A percentile compares a stretch with the other conserved stretches of the same genome.
phyloP scores from a whole-genome alignment of 2,888 invertebrate species.

The Sericinus montela region DNA sequence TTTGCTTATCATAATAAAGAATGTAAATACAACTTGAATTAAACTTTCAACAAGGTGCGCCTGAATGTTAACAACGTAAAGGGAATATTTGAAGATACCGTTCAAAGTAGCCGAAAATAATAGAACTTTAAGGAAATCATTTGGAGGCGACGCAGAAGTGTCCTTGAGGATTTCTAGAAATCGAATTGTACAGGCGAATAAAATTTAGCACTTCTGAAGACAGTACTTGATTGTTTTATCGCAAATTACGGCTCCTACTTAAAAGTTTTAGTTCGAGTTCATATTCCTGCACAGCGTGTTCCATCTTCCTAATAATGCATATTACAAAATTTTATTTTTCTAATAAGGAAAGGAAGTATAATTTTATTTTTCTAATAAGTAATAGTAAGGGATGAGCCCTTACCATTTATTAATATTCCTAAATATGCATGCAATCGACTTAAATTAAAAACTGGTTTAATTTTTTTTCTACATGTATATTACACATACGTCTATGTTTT shows the following conservation, averaged over 20 bases:
- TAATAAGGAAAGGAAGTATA: no score
- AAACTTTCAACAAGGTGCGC: conserved; percentile 13
- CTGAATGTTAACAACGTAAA: conserved; percentile 4
- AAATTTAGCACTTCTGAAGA: conserved; percentile 16
- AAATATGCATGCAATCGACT: no score
- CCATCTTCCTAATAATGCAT: no score
- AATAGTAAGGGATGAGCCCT: no score
- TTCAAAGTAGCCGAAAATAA: conserved; percentile 15
- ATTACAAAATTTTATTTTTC: no score
- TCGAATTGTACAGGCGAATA: conserved; percentile 15
- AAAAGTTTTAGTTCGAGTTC: no score
- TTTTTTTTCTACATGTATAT: no score
- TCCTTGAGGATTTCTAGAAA: conserved; percentile 11
- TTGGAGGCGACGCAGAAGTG: conserved; percentile 9
- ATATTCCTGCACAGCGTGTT: no score
- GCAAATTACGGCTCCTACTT: conserved; percentile 9
- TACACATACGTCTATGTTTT: no score
- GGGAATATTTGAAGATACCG: conserved; percentile 11
- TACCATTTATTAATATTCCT: no score
- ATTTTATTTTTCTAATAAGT: no score
- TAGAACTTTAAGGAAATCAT: conserved; percentile 17
- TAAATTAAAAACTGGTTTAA: no score
- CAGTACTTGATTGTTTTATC: conserved; percentile 13
- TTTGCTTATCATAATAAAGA: not conserved
- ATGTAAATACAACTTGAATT: conserved; percentile 3